Conservation (phyloP, 2,888 invertebrate species). For the Ophion costatus region DNA sequence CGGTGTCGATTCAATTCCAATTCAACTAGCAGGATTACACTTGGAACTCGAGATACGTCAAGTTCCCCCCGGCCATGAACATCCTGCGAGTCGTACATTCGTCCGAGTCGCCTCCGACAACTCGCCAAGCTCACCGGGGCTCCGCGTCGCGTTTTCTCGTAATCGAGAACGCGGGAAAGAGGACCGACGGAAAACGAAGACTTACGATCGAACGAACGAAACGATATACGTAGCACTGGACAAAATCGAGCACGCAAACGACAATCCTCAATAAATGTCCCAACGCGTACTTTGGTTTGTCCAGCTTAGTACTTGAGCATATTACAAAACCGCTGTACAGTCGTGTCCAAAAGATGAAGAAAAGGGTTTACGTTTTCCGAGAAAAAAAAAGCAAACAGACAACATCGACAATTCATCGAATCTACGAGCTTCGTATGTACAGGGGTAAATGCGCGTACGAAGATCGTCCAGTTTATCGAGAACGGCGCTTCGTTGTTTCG, state of each 20-base stretch:
- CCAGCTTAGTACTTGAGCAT: background rate
- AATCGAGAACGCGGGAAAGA: slow-evolving; percentile 1
- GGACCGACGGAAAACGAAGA: slow-evolving; percentile 30
- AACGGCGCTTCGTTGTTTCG: too few species aligned
- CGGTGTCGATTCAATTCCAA: slow-evolving; percentile 16
- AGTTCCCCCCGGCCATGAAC: slow-evolving; percentile 62
- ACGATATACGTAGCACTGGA: background rate
- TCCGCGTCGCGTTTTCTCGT: background rate
- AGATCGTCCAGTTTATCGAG: background rate
- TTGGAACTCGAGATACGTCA: slow-evolving; percentile 42
- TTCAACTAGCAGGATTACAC: slow-evolving; percentile 45
- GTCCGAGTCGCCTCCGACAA: background rate
- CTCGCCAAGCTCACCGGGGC: background rate
- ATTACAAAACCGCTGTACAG: background rate
- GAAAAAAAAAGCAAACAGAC: background rate
- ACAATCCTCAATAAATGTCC: background rate
- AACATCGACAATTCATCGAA: background rate
- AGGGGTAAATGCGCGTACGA: background rate
- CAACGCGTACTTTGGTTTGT: background rate
- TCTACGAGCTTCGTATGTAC: background rate
- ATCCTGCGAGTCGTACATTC: slow-evolving; percentile 44
- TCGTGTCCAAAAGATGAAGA: background rate
- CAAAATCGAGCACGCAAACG: background rate
- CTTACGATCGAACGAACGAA: slow-evolving; percentile 33
- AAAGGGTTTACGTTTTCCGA: background rate